Evolutionary conservation across 2,797 vertebrate genomes (phyloP), one percentile per base, ranked within the genome.

Genomic region (Semotilus atromaculatus): DNA sequence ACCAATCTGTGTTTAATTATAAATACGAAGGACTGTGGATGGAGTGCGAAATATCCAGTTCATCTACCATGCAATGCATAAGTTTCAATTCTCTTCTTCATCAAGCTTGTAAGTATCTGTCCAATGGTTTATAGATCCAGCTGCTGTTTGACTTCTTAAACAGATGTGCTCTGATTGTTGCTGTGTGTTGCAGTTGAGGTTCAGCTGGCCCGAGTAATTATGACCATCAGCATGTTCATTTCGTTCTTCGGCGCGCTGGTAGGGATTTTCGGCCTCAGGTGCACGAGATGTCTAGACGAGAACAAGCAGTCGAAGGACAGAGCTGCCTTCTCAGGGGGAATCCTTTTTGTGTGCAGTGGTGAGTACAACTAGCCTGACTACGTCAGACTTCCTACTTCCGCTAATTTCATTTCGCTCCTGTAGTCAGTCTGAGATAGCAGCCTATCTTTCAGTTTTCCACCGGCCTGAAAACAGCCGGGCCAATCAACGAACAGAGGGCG

Each of bases 251-350:
- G 91, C 0, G 70, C 95, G 11, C 87, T 97, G n/a, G 89, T 97
- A 75, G 92, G 96, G 78, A 92, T 93, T 0, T 75, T 94, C 16
- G 97, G 98, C 6, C 97, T 99, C 96, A 97, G 98, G 80, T 99
- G 97, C 89, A 97, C 97, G 87, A 97, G 92, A 80, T 98, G 96
- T 85, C 89, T 97, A 92, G 97, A 97, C 1, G 94, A 92, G 0
- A 94, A 93, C 7, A 87, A 94, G 7, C 89, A 92, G 34, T 94
- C 92, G 89, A 99, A 99, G 90, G 93, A 94, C 88, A 84, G 86
- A 5, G 94, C 95, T 87, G 95, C 96, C 18, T 90, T 96, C 84
- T 80, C 92, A 0, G 98, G 97, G 68, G 98, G 97, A 0, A 90
- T 95, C 18, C 90, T 97, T 80, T 96, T 97, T 91, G 90, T 97